phyloP scores from a whole-genome alignment of 2,888 invertebrate species.

The Lasioglossum figueresi region DNA sequence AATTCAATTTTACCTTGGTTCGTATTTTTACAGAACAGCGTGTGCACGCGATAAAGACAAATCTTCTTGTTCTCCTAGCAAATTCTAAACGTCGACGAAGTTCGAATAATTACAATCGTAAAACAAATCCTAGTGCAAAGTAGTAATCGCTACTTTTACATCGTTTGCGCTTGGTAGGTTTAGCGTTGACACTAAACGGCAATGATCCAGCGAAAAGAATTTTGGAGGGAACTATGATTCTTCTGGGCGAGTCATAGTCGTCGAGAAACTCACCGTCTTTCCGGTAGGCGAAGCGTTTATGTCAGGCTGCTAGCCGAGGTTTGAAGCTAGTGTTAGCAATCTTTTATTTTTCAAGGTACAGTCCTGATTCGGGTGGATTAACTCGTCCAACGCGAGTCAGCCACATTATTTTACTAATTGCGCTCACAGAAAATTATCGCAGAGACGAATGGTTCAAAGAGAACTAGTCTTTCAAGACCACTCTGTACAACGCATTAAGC shows the following conservation, averaged over 20 bases:
- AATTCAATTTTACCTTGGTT: no score
- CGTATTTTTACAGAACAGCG: no score
- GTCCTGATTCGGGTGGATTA: background rate
- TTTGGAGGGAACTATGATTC: background rate
- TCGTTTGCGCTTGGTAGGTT: no score
- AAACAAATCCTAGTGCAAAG: no score
- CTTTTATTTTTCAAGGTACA: background rate
- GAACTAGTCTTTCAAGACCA: background rate
- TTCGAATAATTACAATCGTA: no score
- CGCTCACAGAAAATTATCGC: background rate
- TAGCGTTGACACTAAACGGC: no score
- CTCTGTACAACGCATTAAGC: background rate
- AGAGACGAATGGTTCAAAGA: background rate
- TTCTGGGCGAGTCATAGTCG: background rate
- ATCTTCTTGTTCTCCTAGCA: no score
- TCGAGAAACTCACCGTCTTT: background rate
- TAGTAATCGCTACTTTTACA: no score
- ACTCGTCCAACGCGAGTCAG: background rate
- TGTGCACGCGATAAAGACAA: no score
- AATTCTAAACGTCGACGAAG: no score
- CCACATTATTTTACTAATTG: background rate
- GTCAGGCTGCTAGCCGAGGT: background rate
- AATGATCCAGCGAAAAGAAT: no score
- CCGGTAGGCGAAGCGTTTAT: background rate
- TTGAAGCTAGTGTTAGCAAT: background rate